Base-by-base conservation (phyloP, 2,888 invertebrate genomes). In the Acrocyrtus sp. region DNA sequence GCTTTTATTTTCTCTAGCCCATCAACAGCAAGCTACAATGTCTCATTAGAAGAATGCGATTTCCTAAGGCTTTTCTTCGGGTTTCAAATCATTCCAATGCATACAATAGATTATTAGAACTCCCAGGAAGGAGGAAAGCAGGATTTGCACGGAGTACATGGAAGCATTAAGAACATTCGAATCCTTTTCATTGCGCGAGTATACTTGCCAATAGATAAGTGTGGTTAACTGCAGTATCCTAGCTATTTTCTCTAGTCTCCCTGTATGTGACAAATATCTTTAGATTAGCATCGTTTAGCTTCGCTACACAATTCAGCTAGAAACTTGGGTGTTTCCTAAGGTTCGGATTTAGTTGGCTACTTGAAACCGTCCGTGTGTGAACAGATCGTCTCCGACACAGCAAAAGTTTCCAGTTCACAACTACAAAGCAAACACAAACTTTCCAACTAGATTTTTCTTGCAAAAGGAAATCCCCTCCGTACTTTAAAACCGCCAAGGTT, bases 321-420 rank as follows among this genome's bases (percentile, higher is more conserved):
- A 67, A 67, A 67, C 58, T 61, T 51, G 74, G 58, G 56, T 74
- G 56, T 51, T 56, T 54, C 43, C 63, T 60, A 41, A 53, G 34
- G 68, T 65, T 73, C 57, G 58, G 53, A 66, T 76, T 76, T 73
- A 76, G 76, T 76, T 76, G 61, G 73, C 73, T 29, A 58, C 29
- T 76, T 68, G 76, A 73, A 66, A 43, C 66, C 73, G 62, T 63
- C 68, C 73, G 72, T 67, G 73, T 63, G 70, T 72, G 66, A 75
- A 62, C 75, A 60, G 53, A 62, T 50, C 47, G 15, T 48, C 50
- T 29, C 56, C 41, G 34, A 66, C 26, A 34, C 21, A 27, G 54
- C 39, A 43, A 39, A 62, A 61, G 56, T 41, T 54, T 51, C 48
- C 22, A 26, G 4, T 57, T 34, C 24, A 27, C n/a, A n/a, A n/a